These are phyloP conservation scores for Coturnix japonica DNA, from an alignment of 2,113 vertebrate species.

Conservation along the genomic window DNA sequence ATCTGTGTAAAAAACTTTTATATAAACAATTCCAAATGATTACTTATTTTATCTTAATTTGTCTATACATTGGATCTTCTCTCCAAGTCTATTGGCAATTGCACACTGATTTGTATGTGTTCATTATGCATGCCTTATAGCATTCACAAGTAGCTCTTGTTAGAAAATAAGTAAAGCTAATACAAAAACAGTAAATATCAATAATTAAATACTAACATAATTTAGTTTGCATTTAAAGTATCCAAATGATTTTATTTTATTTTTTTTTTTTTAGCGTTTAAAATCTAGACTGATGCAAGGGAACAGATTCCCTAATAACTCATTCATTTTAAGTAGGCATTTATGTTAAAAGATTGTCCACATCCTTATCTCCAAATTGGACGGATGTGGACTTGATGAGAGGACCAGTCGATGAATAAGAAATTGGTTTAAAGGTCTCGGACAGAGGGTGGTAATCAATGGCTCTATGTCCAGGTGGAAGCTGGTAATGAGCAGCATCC, in stretches of 20 bases:
- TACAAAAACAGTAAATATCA: conserved; percentile 1
- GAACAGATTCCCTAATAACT: not conserved
- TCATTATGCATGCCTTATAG: not conserved
- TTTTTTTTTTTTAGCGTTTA: not conserved
- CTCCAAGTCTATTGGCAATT: not conserved
- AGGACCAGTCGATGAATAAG: too few relatives aligned
- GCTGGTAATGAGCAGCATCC: too few relatives aligned
- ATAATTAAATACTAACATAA: not conserved
- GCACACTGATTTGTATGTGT: not conserved
- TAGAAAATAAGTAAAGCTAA: not conserved
- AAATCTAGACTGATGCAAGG: not conserved
- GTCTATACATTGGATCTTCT: not conserved
- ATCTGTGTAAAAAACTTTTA: not conserved
- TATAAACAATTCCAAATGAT: not conserved
- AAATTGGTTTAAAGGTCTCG: too few relatives aligned
- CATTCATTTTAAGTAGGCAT: conserved; percentile 25
- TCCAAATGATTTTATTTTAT: not conserved
- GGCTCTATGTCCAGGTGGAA: too few relatives aligned
- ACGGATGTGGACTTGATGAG: too few relatives aligned
- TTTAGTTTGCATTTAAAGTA: conserved; percentile 9
- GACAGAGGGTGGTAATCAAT: too few relatives aligned
- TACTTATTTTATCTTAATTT: not conserved
- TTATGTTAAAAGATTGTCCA: not conserved
- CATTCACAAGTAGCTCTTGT: not conserved
- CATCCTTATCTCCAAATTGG: too few relatives aligned